A percentile compares a stretch with the other conserved stretches of the same genome.
Evolutionary conservation across 2,888 invertebrate genomes (phyloP).

Genomic region (Actias luna): DNA sequence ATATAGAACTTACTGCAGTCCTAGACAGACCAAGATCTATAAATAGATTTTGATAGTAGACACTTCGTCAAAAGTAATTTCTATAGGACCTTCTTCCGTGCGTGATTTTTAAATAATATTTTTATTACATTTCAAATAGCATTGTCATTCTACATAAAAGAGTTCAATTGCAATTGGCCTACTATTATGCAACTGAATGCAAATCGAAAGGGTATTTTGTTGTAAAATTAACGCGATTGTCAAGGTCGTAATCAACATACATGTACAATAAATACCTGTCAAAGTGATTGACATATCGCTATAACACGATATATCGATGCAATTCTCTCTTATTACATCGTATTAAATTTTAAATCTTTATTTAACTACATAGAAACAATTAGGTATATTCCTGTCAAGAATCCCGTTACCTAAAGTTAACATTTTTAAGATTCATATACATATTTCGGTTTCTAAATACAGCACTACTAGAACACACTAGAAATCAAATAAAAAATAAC

Average conservation of each 20-base stretch:
- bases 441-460: too few species aligned
- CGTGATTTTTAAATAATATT: too few species aligned
- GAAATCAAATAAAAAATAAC: too few species aligned
- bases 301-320: conserved; percentile 29
- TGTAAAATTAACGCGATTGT: conserved; percentile 26
- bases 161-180: background rate
- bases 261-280: conserved; percentile 42
- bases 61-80: too few species aligned
- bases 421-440: background rate
- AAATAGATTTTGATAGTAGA: too few species aligned
- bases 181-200: background rate
- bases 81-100: too few species aligned
- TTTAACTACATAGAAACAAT: background rate
- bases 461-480: too few species aligned
- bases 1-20: too few species aligned
- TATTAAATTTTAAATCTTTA: conserved; percentile 16
- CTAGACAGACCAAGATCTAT: too few species aligned
- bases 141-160: too few species aligned
- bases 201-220: conserved; percentile 3
- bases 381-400: background rate
- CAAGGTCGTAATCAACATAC: conserved; percentile 39
- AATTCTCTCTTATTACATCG: conserved; percentile 23
- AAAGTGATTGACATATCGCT: conserved; percentile 52
- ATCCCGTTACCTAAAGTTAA: background rate
- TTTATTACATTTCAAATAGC: too few species aligned